Evolutionary conservation across 2,113 vertebrate genomes (phyloP), one percentile per base, ranked within the genome.

Genomic region (Aplodontia rufa): DNA sequence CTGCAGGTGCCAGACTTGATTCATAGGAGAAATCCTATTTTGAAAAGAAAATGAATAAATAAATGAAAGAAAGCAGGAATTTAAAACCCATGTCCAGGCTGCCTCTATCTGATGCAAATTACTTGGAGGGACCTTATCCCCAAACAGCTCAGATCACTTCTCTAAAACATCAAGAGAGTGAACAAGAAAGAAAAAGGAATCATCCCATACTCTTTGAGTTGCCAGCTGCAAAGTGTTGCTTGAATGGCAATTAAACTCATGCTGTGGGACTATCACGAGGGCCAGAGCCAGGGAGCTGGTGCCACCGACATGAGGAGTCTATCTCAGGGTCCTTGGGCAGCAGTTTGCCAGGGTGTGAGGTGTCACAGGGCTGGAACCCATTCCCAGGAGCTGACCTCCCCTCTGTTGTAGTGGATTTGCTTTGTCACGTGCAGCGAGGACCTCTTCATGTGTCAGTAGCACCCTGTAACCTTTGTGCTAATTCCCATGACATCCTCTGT

Each of bases 401-500:
- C 82, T 96, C 96, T 95, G 92, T 95, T 93, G 87, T 88, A 96
- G 90, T 97, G 93, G 92, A 96, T 97, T 94, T 97, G 97, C 95
- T 92, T 96, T 97, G 97, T 97, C 97, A 92, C 93, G 95, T 96
- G 90, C 95, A 86, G 42, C 1, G 47, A 94, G 86, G 88, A 97
- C 87, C 81, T 78, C 94, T 95, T 96, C 93, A 88, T 92, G 92
- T 88, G 92, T 90, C 96, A 83, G 92, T 90, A 91, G 96, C 92
- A 96, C 97, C 96, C 93, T 66, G 95, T 96, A 97, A 97, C 97
- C 97, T 97, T 83, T 97, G 96, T 71, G 94, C 96, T 97, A 97
- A 97, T 98, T 97, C 97, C 96, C 97, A 98, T 97, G 97, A 97
- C 97, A 97, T 94, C 85, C 45, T 85, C 97, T 94, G 96, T 97